These are phyloP conservation scores for Belonocnema kinseyi DNA, from an alignment of 1,140 invertebrate genomes.

Conservation along the genomic window DNA sequence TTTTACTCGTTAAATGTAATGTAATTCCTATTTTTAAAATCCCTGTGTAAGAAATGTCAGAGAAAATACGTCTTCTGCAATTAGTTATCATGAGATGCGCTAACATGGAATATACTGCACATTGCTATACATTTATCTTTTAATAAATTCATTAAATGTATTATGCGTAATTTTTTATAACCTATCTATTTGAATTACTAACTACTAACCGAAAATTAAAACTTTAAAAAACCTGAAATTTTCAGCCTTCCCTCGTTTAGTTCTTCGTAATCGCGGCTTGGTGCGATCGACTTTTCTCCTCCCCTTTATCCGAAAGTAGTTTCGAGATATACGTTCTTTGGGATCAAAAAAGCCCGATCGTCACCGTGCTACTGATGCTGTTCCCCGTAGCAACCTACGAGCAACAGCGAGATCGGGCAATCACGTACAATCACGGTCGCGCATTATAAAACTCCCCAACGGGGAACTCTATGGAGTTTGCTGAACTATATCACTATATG, in stretches of 20 bases:
- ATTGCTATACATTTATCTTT: too few relatives aligned
- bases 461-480: conserved; percentile 47
- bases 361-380: conserved; percentile 42
- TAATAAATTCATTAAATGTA: too few relatives aligned
- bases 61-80: too few relatives aligned
- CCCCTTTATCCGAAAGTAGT: conserved; percentile 56
- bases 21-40: too few relatives aligned
- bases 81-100: too few relatives aligned
- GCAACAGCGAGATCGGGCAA: conserved; percentile 56
- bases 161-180: too few relatives aligned
- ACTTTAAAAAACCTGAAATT: too few relatives aligned
- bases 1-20: too few relatives aligned
- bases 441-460: conserved; percentile 70
- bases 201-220: too few relatives aligned
- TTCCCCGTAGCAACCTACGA: conserved; percentile 48
- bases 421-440: conserved; percentile 67
- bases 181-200: too few relatives aligned
- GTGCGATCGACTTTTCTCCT: conserved; percentile 54
- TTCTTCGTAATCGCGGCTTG: conserved; percentile 56
- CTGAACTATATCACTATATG: not conserved
- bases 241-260: conserved; percentile 46
- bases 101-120: too few relatives aligned
- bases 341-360: conserved; percentile 52
- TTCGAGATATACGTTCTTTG: conserved; percentile 56
- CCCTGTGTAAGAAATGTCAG: too few relatives aligned